A percentile compares a stretch with the other conserved stretches of the same genome.
phyloP scores from a whole-genome alignment of 1,140 invertebrate genomes.

The Scaptodrosophila lebanonensis region DNA sequence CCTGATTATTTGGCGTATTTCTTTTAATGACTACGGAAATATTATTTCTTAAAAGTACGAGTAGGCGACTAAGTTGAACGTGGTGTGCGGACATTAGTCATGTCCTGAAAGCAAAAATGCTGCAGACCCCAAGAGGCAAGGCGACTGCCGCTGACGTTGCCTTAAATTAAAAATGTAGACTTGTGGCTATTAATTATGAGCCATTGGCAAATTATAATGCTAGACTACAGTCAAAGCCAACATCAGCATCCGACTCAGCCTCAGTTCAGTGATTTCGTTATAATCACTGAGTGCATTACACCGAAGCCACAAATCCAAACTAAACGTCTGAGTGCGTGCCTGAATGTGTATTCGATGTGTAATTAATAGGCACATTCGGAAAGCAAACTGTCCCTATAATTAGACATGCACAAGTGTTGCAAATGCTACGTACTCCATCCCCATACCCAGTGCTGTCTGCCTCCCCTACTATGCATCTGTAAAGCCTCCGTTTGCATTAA shows the following conservation, averaged over 20 bases:
- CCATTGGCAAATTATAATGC: constrained; percentile 57
- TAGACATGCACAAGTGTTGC: constrained; percentile 68
- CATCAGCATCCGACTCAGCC: background rate
- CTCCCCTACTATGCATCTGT: constrained; percentile 26
- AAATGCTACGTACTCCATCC: constrained; percentile 26
- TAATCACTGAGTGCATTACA: constrained; percentile 71
- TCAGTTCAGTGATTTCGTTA: constrained; percentile 66
- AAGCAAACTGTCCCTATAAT: constrained; percentile 70
- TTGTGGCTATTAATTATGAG: constrained; percentile 63
- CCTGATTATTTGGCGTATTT: constrained; percentile 41
- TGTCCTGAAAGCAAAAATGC: too few species aligned
- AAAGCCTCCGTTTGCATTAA: constrained; percentile 71
- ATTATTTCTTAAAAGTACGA: constrained; percentile 39
- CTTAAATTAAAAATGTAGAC: constrained; percentile 32
- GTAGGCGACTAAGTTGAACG: constrained; percentile 17
- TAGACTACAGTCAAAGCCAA: constrained; percentile 13
- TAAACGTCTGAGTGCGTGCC: constrained; percentile 5
- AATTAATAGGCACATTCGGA: constrained; percentile 71
- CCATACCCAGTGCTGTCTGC: background rate
- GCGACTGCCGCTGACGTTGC: too few species aligned
- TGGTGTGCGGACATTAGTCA: constrained; percentile 38
- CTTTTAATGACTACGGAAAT: constrained; percentile 52
- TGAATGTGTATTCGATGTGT: constrained; percentile 48
- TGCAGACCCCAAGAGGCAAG: too few species aligned
- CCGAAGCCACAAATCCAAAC: constrained; percentile 52